Evolutionary conservation across 2,888 invertebrate species (phyloP).

Genomic region (Cepaea hortensis): DNA sequence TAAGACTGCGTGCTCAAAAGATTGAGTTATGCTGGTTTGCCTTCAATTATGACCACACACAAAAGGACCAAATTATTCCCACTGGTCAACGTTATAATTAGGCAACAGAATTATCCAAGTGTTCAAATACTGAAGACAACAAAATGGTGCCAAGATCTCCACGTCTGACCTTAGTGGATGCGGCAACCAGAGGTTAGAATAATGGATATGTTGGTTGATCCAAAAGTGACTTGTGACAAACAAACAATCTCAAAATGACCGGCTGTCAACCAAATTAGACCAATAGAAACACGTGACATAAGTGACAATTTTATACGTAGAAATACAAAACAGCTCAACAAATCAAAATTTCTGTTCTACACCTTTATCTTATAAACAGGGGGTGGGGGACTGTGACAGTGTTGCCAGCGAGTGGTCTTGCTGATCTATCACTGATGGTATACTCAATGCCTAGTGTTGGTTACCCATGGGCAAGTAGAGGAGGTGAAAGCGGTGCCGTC

Average conservation of each 20-base stretch:
- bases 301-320: neutral
- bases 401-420: neutral
- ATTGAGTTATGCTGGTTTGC: too few species aligned
- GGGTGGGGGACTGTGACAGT: too few species aligned
- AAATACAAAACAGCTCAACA: neutral
- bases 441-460: neutral
- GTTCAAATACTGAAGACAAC: too few species aligned
- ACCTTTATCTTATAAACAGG: neutral
- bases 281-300: neutral
- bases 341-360: slow-evolving; percentile 7
- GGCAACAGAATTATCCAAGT: too few species aligned
- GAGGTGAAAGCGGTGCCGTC: slow-evolving; percentile 3
- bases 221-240: neutral
- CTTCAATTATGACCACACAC: too few species aligned
- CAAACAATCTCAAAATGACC: neutral
- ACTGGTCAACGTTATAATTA: too few species aligned
- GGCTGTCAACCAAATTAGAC: neutral
- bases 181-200: neutral
- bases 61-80: too few species aligned
- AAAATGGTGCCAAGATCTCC: too few species aligned
- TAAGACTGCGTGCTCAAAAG: too few species aligned
- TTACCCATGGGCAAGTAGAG: neutral
- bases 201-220: neutral
- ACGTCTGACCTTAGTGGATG: too few species aligned
- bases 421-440: neutral